Evolutionary conservation across 2,888 invertebrate species (phyloP).

Genomic region (Eupithecia abbreviata): DNA sequence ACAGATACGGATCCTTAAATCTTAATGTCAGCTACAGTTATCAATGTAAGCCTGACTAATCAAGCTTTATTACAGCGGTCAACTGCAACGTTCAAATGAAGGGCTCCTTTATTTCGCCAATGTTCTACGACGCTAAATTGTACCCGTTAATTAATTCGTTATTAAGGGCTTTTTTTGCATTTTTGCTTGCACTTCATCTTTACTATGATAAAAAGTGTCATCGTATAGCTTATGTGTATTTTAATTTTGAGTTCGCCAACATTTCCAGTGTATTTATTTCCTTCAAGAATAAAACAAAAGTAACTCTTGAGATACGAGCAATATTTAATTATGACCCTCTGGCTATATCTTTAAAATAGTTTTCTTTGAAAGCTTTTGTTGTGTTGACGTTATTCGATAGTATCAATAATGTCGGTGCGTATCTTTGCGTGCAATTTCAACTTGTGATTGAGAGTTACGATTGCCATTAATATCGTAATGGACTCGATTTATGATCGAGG

Average conservation of each 20-base stretch:
- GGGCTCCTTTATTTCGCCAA: conserved; percentile 31
- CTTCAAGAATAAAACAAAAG: conserved; percentile 45
- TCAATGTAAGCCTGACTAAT: conserved; percentile 59
- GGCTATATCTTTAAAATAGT: conserved; percentile 43
- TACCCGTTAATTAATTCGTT: not conserved
- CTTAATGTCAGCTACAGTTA: conserved; percentile 50
- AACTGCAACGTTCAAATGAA: conserved; percentile 37
- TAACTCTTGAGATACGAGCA: conserved; percentile 43
- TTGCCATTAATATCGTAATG: conserved; percentile 77
- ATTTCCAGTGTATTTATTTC: conserved; percentile 39
- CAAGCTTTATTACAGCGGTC: conserved; percentile 51
- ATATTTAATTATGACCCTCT: conserved; percentile 44
- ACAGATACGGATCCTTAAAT: conserved; percentile 45
- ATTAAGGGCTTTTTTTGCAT: not conserved
- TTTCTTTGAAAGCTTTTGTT: conserved; percentile 48
- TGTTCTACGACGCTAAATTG: not conserved
- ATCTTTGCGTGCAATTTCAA: conserved; percentile 61
- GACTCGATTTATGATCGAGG: conserved; percentile 71
- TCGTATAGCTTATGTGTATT: not conserved
- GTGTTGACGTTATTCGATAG: conserved; percentile 54
- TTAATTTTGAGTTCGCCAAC: conserved; percentile 9
- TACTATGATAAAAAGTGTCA: not conserved
- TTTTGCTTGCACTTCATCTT: not conserved
- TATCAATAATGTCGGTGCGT: conserved; percentile 54
- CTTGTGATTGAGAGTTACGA: conserved; percentile 75